phyloP scores from a whole-genome alignment of 2,797 vertebrate species.

The Pampus argenteus region DNA sequence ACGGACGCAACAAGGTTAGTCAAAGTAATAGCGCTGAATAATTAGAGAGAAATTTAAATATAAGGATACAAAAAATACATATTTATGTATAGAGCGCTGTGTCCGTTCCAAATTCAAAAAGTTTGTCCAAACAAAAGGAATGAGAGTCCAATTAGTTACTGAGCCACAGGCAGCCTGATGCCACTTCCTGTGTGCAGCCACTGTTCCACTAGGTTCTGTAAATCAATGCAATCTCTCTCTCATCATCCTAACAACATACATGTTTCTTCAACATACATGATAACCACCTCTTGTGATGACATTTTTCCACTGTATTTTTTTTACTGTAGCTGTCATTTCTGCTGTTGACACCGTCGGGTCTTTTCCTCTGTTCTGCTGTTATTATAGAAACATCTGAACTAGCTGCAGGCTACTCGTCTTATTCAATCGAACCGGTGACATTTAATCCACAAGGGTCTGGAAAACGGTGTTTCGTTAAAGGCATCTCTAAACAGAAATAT shows the following conservation, averaged over 20 bases:
- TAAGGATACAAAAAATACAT: not conserved
- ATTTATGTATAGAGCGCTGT: not conserved
- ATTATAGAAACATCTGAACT: no score
- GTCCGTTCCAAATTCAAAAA: not conserved
- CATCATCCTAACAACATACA: not conserved
- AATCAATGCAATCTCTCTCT: no score
- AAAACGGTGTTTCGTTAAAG: no score
- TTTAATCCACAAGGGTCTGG: no score
- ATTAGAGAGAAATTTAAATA: not conserved
- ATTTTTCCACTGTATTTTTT: not conserved
- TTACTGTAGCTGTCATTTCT: not conserved
- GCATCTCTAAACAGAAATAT: not conserved
- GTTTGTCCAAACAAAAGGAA: not conserved
- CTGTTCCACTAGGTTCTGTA: no score
- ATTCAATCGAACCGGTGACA: no score
- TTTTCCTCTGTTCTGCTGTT: no score
- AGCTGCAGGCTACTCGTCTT: no score
- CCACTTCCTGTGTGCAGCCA: not conserved
- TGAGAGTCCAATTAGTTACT: not conserved
- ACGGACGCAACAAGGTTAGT: not conserved
- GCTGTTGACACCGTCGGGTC: not conserved
- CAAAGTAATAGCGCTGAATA: not conserved
- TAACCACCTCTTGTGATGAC: not conserved
- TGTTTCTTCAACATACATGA: not conserved
- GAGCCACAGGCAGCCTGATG: not conserved